Evolutionary conservation across 2,797 vertebrate species (phyloP).

Genomic region (Pseudochromis fuscus): DNA sequence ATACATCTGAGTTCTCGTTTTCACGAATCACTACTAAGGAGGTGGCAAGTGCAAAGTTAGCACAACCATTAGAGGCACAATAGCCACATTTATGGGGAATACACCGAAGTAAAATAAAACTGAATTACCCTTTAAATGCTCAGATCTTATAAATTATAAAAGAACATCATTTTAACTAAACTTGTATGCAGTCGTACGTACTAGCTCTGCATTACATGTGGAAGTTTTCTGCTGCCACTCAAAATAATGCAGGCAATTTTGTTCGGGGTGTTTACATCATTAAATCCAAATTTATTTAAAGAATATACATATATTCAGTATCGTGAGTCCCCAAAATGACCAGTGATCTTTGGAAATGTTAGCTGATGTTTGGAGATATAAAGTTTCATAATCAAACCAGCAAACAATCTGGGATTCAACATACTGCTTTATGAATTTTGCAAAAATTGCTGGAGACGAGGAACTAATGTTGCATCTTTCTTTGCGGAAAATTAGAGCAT

Average conservation of each 20-base stretch:
- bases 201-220: too few species aligned
- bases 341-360: neutral
- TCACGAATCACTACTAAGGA: conserved; percentile 22
- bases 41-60: conserved; percentile 11
- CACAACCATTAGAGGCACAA: conserved; percentile 16
- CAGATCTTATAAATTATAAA: neutral
- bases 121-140: conserved; percentile 1
- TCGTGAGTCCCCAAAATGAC: neutral
- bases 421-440: neutral
- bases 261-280: too few species aligned
- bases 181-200: too few species aligned
- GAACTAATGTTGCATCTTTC: neutral
- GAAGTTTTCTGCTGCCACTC: neutral
- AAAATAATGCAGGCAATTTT: neutral
- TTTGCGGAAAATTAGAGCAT: too few species aligned
- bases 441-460: neutral
- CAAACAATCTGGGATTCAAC: too few species aligned
- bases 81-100: conserved; percentile 23
- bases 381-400: neutral
- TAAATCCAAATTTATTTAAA: too few species aligned
- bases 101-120: neutral
- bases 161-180: neutral
- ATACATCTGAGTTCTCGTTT: conserved; percentile 25
- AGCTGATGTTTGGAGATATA: neutral
- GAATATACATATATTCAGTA: too few species aligned